Conservation (phyloP, 2,888 invertebrate genomes). For the Empis stercorea region DNA sequence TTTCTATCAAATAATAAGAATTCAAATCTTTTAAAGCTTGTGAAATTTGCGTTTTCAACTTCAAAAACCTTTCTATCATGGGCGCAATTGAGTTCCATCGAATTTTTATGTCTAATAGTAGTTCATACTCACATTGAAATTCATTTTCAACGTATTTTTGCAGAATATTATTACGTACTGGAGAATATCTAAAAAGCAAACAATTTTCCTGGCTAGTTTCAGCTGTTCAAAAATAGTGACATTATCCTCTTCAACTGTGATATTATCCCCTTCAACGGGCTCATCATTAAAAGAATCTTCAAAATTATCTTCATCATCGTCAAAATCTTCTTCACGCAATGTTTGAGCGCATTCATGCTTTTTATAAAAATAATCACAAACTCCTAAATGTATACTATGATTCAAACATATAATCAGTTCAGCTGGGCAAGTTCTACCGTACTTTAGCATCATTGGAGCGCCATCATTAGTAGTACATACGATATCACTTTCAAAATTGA, state of each 20-base stretch:
- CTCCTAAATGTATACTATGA: constrained; percentile 1
- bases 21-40: no score
- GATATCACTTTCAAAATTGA: no score
- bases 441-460: no score
- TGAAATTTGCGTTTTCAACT: not conserved
- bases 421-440: constrained; percentile 1
- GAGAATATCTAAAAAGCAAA: not conserved
- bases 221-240: not conserved
- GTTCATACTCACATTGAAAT: not conserved
- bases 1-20: no score
- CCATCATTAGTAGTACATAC: no score
- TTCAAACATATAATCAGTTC: constrained; percentile 1
- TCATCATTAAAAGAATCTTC: not conserved
- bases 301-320: not conserved
- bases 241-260: not conserved
- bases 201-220: not conserved
- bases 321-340: not conserved
- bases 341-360: not conserved
- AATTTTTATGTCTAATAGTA: not conserved
- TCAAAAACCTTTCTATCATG: not conserved
- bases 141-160: not conserved
- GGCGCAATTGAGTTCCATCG: not conserved
- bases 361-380: constrained; percentile 1
- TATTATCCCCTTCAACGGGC: not conserved
- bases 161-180: not conserved